These are phyloP conservation scores for Lasioglossum villosulum DNA, from an alignment of 2,888 invertebrate species.

Conservation along the genomic window DNA sequence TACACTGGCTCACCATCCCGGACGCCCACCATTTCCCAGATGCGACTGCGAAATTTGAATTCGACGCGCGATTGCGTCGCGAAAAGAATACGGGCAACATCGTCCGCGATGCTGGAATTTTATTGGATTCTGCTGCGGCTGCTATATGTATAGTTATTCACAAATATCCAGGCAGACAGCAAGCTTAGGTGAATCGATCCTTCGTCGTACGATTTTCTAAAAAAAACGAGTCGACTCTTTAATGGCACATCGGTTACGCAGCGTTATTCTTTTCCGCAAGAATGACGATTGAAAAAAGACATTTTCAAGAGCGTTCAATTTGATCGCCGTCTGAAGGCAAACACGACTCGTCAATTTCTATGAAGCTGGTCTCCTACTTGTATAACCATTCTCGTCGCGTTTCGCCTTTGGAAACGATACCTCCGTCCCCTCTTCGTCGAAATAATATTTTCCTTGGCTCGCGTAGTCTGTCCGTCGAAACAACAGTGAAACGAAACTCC, in stretches of 20 bases:
- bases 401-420: conserved; percentile 30
- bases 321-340: conserved; percentile 13
- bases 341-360: conserved; percentile 38
- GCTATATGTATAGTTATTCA: background rate
- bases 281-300: conserved; percentile 39
- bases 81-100: background rate
- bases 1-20: background rate
- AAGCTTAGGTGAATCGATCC: no score
- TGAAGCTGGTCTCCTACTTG: background rate
- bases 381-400: conserved; percentile 14
- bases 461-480: background rate
- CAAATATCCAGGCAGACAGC: background rate
- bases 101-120: background rate
- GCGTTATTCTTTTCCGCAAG: conserved; percentile 49
- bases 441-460: conserved; percentile 39
- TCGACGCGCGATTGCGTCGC: background rate
- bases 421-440: background rate
- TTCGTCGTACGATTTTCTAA: no score
- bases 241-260: no score
- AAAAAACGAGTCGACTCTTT: no score
- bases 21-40: background rate
- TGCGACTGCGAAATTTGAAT: background rate
- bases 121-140: background rate
- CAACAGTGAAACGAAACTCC: background rate
- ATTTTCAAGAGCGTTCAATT: conserved; percentile 49